Percentiles rank a stretch among this genome's conserved stretches.
Conservation (phyloP, 2,113 vertebrate species). For the Alces alces region DNA sequence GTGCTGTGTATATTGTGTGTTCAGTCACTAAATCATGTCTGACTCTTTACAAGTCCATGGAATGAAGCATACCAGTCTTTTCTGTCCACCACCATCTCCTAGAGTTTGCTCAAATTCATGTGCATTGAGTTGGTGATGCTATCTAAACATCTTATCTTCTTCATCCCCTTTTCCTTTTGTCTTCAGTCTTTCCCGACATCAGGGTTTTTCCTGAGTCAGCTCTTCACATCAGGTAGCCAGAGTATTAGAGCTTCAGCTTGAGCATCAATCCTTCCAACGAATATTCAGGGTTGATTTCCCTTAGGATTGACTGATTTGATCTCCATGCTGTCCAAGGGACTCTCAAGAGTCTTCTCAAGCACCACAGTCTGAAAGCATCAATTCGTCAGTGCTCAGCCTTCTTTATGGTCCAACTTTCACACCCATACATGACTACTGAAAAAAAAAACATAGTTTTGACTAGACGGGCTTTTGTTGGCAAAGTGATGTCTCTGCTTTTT, state of each 20-base stretch:
- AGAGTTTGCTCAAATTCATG: neutral
- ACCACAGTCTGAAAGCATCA: neutral
- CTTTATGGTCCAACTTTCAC: neutral
- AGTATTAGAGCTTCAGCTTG: neutral
- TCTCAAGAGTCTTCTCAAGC: neutral
- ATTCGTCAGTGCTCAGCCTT: neutral
- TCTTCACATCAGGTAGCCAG: neutral
- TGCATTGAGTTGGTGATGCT: neutral
- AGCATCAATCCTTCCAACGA: neutral
- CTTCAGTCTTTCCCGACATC: neutral
- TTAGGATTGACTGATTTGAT: neutral
- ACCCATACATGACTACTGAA: neutral
- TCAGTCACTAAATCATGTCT: neutral
- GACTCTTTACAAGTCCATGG: neutral
- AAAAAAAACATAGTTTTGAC: neutral
- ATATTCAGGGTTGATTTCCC: neutral
- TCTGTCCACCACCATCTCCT: neutral
- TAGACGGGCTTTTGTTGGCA: accelerated
- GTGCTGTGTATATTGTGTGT: neutral
- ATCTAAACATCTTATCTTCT: neutral
- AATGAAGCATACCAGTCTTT: neutral
- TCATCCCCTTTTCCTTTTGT: neutral
- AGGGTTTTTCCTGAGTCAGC: neutral
- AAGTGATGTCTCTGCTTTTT: neutral
- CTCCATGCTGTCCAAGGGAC: neutral